These are phyloP conservation scores for Papilio dardanus DNA, from an alignment of 1,140 invertebrate species.

Conservation along the genomic window DNA sequence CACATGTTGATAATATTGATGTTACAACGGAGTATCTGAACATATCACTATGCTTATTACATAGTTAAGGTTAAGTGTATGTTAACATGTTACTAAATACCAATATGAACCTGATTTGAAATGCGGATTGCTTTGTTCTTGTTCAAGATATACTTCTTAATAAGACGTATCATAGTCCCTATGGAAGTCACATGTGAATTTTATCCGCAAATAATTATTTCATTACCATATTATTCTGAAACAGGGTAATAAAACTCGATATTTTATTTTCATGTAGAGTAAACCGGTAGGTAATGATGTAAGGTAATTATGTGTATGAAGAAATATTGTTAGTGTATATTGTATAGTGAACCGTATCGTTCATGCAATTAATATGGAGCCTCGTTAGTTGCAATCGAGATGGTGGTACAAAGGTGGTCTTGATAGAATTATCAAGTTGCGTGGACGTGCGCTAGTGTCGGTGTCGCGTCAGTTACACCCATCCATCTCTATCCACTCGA, in stretches of 20 bases:
- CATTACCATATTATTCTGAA: no score
- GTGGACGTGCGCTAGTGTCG: constrained; percentile 51
- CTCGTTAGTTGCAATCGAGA: constrained; percentile 57
- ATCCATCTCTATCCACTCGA: constrained; percentile 61
- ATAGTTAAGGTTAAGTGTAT: background rate
- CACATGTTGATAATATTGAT: constrained; percentile 14
- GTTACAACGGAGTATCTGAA: constrained; percentile 9
- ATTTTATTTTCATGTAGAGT: no score
- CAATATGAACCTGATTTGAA: no score
- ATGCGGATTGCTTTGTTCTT: no score
- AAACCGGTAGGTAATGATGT: no score
- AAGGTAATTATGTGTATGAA: no score
- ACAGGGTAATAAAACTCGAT: no score
- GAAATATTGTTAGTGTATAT: background rate
- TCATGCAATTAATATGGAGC: constrained; percentile 32
- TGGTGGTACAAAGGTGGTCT: constrained; percentile 59
- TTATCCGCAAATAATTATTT: no score
- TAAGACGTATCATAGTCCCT: no score
- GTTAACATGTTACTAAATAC: background rate
- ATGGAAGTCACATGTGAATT: no score
- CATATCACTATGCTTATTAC: background rate
- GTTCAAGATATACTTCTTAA: no score
- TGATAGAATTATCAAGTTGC: constrained; percentile 63
- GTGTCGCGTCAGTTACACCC: constrained; percentile 68
- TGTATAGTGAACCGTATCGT: background rate